A percentile compares a stretch with the other conserved stretches of the same genome.
Conservation (phyloP, 2,888 invertebrate species). For the Seira ritae region DNA sequence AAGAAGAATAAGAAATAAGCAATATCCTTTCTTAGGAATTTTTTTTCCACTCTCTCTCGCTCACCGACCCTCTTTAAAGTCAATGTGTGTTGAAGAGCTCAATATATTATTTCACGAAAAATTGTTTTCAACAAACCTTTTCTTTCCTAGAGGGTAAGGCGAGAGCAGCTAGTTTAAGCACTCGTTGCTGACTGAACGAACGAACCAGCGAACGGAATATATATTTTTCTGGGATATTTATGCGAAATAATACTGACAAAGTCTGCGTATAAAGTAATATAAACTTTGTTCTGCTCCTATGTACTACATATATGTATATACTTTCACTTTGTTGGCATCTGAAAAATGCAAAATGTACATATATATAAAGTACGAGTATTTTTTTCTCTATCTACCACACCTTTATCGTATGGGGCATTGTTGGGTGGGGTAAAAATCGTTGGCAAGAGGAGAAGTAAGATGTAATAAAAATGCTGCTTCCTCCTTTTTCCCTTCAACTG, state of each 20-base stretch:
- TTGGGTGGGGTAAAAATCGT: conserved; percentile 63
- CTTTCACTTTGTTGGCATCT: conserved; percentile 14
- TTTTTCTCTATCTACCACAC: conserved; percentile 47
- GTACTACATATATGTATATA: background rate
- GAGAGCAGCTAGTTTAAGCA: background rate
- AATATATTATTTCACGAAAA: conserved; percentile 11
- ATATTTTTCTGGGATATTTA: conserved; percentile 32
- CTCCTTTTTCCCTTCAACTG: conserved; percentile 38
- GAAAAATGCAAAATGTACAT: conserved; percentile 13
- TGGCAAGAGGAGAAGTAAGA: conserved; percentile 65
- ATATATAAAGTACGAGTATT: conserved; percentile 20
- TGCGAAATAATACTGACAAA: conserved; percentile 34
- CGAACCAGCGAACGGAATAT: background rate
- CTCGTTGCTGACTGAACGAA: background rate
- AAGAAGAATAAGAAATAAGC: background rate
- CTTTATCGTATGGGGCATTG: conserved; percentile 57
- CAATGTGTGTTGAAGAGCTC: background rate
- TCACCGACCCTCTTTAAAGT: conserved; percentile 7
- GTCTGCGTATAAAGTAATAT: conserved; percentile 31
- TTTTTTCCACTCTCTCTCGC: conserved; percentile 12
- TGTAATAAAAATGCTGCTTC: conserved; percentile 59
- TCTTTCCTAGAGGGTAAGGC: background rate
- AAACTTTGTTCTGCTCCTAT: conserved; percentile 3
- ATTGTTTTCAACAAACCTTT: conserved; percentile 11
- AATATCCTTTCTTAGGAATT: background rate